phyloP scores from a whole-genome alignment of 2,888 invertebrate species.

The Lochmaea capreae region DNA sequence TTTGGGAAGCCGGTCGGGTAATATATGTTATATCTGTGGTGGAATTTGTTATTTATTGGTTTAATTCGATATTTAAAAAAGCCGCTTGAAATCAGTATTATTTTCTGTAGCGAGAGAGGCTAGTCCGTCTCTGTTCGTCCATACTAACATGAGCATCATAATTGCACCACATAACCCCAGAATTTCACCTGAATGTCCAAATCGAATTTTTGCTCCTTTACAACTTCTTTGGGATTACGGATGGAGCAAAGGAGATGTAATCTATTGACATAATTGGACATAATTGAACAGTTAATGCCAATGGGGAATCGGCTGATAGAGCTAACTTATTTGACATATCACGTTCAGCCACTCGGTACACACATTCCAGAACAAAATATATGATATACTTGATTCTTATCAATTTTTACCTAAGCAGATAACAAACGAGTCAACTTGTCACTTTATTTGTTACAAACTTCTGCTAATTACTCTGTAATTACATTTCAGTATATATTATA shows the following conservation, averaged over 20 bases:
- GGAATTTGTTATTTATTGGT: too few relatives aligned
- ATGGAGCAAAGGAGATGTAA: slow-evolving; percentile 51
- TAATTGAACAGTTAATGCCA: slow-evolving; percentile 56
- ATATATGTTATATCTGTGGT: too few relatives aligned
- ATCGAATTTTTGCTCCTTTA: slow-evolving; percentile 56
- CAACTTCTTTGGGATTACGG: slow-evolving; percentile 57
- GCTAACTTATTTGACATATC: slow-evolving; percentile 43
- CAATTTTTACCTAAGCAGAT: neutral
- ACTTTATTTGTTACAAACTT: too few relatives aligned
- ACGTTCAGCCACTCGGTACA: neutral
- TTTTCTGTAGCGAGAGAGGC: neutral
- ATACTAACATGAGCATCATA: slow-evolving; percentile 53
- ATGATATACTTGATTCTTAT: neutral
- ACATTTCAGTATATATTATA: too few relatives aligned
- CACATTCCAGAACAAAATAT: slow-evolving; percentile 1
- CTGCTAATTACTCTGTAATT: too few relatives aligned
- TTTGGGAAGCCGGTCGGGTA: too few relatives aligned
- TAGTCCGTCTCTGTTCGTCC: slow-evolving; percentile 19
- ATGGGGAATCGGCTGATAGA: slow-evolving; percentile 40
- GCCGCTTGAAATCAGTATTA: too few relatives aligned
- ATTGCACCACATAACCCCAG: slow-evolving; percentile 52
- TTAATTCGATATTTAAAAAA: too few relatives aligned
- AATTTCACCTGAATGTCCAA: slow-evolving; percentile 51
- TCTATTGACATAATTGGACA: slow-evolving; percentile 56
- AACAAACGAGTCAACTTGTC: neutral